phyloP scores from a whole-genome alignment of 53 echinoderm and acorn worm species.

The Zoroaster sp. region DNA sequence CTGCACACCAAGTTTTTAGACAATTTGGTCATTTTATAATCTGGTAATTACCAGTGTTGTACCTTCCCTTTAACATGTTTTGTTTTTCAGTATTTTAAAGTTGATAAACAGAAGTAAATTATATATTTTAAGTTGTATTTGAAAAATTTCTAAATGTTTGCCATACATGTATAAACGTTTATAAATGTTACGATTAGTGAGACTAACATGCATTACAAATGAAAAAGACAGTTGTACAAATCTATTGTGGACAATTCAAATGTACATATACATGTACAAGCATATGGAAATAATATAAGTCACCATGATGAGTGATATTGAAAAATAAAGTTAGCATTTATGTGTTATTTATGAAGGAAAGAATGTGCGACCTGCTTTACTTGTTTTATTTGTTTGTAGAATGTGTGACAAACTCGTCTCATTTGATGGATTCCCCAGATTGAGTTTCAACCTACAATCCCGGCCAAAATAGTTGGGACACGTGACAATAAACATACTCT shows the following conservation, averaged over 20 bases:
- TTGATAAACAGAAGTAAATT: background rate
- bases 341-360: background rate
- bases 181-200: background rate
- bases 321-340: background rate
- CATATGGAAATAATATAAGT: background rate
- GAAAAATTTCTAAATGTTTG: background rate
- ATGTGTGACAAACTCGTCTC: background rate
- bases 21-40: no score
- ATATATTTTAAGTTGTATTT: background rate
- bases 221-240: background rate
- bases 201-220: background rate
- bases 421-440: no score
- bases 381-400: no score
- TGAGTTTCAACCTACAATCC: no score
- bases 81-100: background rate
- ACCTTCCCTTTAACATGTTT: background rate
- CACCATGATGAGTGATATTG: background rate
- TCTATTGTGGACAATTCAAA: background rate
- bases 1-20: no score
- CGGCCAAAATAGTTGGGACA: no score
- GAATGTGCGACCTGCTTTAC: background rate
- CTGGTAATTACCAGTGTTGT: no score
- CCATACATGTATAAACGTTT: background rate
- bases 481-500: no score
- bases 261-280: background rate